Evolutionary conservation across 2,797 vertebrate genomes (phyloP), one percentile per base, ranked within the genome.

Genomic region (Oreortyx pictus): DNA sequence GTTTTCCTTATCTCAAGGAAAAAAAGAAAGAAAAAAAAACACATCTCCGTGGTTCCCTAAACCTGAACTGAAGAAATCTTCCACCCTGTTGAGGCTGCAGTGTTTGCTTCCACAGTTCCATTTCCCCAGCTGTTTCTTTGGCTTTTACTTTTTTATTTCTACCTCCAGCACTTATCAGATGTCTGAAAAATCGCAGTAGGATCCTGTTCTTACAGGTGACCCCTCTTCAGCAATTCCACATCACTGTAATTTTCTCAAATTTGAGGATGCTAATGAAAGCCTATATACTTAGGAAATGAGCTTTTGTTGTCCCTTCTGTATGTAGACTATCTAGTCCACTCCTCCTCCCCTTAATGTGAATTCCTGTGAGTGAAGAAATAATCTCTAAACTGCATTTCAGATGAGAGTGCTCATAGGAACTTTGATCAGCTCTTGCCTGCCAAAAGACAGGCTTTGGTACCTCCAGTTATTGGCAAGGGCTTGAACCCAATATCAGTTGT

Each of bases 391-490:
- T 50, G 39, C 33, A 29, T 81, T 89, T 94, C 60, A 82, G 47
- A 74, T 86, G 78, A 43, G 50, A 88, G 43, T 20, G 17, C 57
- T 90, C 50, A 5, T 23, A 76, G 60, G 64, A 88, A 52, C 67
- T 86, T 94, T 66, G 46, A 73, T 91, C 73, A 91, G 25, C 62
- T 77, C 77, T 64, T 75, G 64, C 52, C 71, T 88, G 85, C 66
- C 47, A 60, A 67, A 91, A 92, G 57, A 35, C 33, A 47, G 44
- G 31, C 61, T 84, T 91, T 88, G 47, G 66, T 88, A 35, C 60
- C 71, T 73, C 64, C 47, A 47, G 2, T 75, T 93, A 83, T 46
- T 89, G 85, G 67, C 76, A 89, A 71, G 62, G 74, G 39, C 81
- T 88, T 90, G 86, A 88, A 86, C 75, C 81, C 60, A 15, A 1